These are phyloP conservation scores for Catharus ustulatus DNA, from an alignment of 2,797 vertebrate species.

Conservation along the genomic window DNA sequence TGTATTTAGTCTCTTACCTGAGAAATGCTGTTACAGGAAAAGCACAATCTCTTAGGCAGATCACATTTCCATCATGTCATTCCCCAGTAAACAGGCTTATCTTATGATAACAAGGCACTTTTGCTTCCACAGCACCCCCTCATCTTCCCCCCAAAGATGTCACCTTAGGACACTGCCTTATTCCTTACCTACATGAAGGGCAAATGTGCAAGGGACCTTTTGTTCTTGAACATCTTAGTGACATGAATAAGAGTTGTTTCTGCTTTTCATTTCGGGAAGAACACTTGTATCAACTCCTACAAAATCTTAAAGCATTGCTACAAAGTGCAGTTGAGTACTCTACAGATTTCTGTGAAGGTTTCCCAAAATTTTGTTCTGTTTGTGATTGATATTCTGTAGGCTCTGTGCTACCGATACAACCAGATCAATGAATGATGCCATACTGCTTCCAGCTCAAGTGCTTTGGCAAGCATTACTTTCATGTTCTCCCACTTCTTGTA, in stretches of 20 bases:
- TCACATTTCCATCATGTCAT: neutral
- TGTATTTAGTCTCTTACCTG: neutral
- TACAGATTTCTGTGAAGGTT: neutral
- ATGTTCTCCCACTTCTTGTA: slow-evolving; percentile 5
- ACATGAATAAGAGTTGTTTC: neutral
- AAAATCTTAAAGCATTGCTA: neutral
- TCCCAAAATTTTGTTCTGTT: neutral
- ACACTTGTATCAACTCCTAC: neutral
- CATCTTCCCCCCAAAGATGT: neutral
- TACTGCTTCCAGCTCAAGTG: neutral
- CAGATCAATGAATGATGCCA: neutral
- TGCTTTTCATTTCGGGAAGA: neutral
- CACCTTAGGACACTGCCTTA: neutral
- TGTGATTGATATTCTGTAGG: neutral
- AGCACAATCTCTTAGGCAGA: neutral
- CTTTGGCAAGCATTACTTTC: slow-evolving; percentile 24
- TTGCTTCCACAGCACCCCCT: neutral
- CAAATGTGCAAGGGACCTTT: neutral
- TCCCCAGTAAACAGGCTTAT: neutral
- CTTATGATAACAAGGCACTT: neutral
- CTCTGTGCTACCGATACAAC: neutral
- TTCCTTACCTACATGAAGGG: neutral
- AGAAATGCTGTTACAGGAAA: neutral
- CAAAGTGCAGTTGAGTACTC: neutral
- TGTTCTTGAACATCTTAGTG: neutral